Base-by-base conservation (phyloP, 2,888 invertebrate species). In the Agrypnus murinus region DNA sequence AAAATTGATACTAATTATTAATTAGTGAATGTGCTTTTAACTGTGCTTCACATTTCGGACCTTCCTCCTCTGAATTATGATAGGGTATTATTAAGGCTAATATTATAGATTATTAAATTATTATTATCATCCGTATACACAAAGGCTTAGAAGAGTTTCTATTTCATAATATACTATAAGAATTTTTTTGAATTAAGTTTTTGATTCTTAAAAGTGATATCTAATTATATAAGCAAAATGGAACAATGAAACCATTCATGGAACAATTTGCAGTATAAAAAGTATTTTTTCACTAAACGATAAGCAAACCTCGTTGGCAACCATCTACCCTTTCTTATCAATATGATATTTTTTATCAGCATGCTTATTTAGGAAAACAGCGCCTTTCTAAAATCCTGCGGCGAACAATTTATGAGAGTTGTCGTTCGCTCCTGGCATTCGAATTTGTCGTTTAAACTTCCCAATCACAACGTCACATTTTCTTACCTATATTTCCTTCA, bases 371-470 rank as follows among this genome's bases (percentile, higher is more conserved):
- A 48, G 48, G 48, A 43, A 48, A 48, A 31, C 48, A 48, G 48
- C 48, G 31, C 48, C 15, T 48, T 31, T 48, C 48, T 31, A 19
- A 48, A 43, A 48, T 48, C 48, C 48, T 48, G 48, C 48, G 48
- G 48, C 48, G 48, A 48, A n/a, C 48, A 48, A 48, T 48, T 48
- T 48, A 48, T 48, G 48, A 48, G 31, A 17, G 48, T 48, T 48
- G 31, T 48, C 48, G 48, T 17, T 48, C 48, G 48, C 48, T 48
- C 10, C 48, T 25, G 48, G 48, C 48, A 48, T 48, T 48, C 48
- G 48, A 48, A 48, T 48, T 48, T 48, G 48, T 48, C 48, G 48
- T 31, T 48, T 48, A 48, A 48, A 48, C 17, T 48, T 48, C 48
- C 48, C 48, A 48, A 48, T 48, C 48, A 48, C 48, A 19, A 48